Base-by-base conservation (phyloP, 2,888 invertebrate genomes). In the Plutella xylostella region DNA sequence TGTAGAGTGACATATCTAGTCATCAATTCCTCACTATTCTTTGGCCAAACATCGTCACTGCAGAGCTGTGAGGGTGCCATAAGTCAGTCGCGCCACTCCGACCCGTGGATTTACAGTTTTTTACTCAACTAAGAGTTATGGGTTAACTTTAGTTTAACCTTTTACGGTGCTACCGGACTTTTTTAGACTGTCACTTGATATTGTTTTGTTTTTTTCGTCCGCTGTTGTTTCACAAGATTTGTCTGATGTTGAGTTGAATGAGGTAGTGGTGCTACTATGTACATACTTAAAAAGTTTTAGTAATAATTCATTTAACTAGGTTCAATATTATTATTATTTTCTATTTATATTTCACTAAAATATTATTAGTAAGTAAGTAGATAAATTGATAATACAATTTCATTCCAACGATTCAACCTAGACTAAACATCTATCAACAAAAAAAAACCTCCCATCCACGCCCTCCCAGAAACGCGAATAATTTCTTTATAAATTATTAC, bases 401-500 rank as follows among this genome's bases (percentile, higher is more conserved):
- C n/a, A n/a, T n/a, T n/a, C n/a, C n/a, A n/a, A n/a, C n/a, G n/a
- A n/a, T n/a, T n/a, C n/a, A n/a, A n/a, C n/a, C n/a, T n/a, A n/a
- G n/a, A n/a, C n/a, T n/a, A n/a, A n/a, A n/a, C n/a, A n/a, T 15
- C 37, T 20, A 14, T n/a, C 15, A 3, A 21, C 21, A 34, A 20
- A 42, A 42, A 42, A 33, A 33, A 34, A 20, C 14, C 42, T 18
- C 30, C 14, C 37, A 47, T 46, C 39, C 51, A 52, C 50, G 49
- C 43, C 38, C 45, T 11, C 37, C 11, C 53, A 51, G 50, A 49
- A 71, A 69, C 71, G 62, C 57, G 72, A 72, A 88, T 87, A 88
- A 88, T 88, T 88, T 86, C 87, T 86, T 85, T 87, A 86, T 88
- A 88, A 88, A 88, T 87, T 87, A 88, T 87, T 86, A 80, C 86